Evolutionary conservation across 2,888 invertebrate species (phyloP).

Genomic region (Agrenia bidenticulata): DNA sequence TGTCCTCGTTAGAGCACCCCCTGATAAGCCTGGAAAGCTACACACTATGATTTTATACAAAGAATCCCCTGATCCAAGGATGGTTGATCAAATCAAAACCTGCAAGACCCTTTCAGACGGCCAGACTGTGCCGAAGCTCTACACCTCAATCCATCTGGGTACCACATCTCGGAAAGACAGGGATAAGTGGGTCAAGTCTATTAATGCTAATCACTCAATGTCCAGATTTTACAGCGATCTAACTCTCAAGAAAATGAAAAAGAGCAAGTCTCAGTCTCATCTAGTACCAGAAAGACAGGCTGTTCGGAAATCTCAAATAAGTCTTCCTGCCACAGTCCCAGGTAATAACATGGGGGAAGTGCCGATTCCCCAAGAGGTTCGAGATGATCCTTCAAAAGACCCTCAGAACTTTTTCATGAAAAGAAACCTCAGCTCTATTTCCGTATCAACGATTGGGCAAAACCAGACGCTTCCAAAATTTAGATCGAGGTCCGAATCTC

Average conservation of each 20-base stretch:
- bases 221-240: constrained; percentile 47
- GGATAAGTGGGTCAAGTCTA: constrained; percentile 60
- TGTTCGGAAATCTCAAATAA: constrained; percentile 44
- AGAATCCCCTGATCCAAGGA: constrained; percentile 57
- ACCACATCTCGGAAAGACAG: constrained; percentile 60
- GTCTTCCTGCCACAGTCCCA: constrained; percentile 37
- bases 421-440: constrained; percentile 11
- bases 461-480: background rate
- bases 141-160: constrained; percentile 55
- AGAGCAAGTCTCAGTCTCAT: constrained; percentile 15
- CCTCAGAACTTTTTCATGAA: constrained; percentile 32
- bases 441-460: background rate
- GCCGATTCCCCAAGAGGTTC: constrained; percentile 25
- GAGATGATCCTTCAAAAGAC: constrained; percentile 27
- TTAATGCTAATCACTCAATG: constrained; percentile 53
- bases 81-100: constrained; percentile 46
- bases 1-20: constrained; percentile 57
- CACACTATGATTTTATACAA: constrained; percentile 58
- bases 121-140: constrained; percentile 42
- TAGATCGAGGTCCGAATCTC: constrained; percentile 2
- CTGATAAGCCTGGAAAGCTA: constrained; percentile 57
- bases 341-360: constrained; percentile 18
- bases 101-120: constrained; percentile 50
- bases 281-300: background rate
- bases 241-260: constrained; percentile 43